Evolutionary conservation across 2,797 vertebrate species (phyloP).

Genomic region (Lithobates pipiens): DNA sequence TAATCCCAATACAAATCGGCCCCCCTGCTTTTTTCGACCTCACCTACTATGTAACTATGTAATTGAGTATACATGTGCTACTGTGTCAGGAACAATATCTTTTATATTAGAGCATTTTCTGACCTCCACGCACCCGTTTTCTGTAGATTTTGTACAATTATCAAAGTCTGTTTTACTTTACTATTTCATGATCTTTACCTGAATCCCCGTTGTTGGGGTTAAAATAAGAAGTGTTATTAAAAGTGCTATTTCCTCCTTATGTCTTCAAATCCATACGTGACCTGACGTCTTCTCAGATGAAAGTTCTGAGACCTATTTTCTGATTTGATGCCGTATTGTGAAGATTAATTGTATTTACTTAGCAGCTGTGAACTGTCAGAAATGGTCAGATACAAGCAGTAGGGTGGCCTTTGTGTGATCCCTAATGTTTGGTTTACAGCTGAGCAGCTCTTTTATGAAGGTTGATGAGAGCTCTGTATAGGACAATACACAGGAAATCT

Average conservation of each 20-base stretch:
- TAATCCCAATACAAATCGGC: no score
- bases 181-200: no score
- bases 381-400: background rate
- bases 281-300: background rate
- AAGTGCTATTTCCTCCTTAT: background rate
- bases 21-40: no score
- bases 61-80: no score
- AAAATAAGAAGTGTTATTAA: background rate
- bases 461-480: background rate
- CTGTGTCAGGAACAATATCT: no score
- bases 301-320: background rate
- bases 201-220: background rate
- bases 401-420: background rate
- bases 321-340: background rate
- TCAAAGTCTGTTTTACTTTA: no score
- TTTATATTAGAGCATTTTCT: background rate
- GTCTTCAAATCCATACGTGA: background rate
- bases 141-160: background rate
- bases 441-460: background rate
- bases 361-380: background rate
- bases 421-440: background rate
- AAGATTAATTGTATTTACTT: background rate
- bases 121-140: background rate
- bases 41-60: no score
- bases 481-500: slow-evolving; percentile 24